Conservation (phyloP, 92 coral and sea anemone genomes). For the Pocillopora meandrina region DNA sequence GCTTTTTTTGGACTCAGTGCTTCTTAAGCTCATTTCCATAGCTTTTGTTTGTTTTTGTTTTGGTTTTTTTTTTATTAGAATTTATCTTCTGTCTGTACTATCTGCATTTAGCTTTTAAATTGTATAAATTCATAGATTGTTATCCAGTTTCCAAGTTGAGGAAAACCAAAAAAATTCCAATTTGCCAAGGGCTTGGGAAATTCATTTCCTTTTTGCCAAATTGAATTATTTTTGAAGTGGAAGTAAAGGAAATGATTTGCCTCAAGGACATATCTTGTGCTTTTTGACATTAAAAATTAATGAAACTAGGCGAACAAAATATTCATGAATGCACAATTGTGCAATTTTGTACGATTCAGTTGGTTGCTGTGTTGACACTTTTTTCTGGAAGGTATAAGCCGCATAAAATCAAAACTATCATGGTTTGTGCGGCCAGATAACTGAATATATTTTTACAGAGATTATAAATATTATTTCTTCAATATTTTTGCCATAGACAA, state of each 20-base stretch:
- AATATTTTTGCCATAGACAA: neutral
- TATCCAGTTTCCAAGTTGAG: neutral
- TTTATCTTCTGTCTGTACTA: too few relatives aligned
- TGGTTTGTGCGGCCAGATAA: neutral
- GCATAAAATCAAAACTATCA: neutral
- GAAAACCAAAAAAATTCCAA: neutral
- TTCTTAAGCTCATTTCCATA: too few relatives aligned
- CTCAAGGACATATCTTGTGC: neutral
- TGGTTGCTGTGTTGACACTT: slow-evolving; percentile 24
- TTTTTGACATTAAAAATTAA: slow-evolving; percentile 9
- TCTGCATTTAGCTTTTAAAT: too few relatives aligned
- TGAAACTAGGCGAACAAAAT: neutral
- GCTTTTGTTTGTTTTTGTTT: too few relatives aligned
- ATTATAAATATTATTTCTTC: neutral
- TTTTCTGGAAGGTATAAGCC: neutral
- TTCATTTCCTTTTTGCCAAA: slow-evolving; percentile 3
- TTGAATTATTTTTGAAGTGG: neutral
- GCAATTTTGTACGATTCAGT: neutral
- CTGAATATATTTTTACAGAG: neutral
- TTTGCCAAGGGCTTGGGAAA: neutral
- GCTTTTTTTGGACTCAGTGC: too few relatives aligned
- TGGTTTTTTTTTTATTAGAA: too few relatives aligned
- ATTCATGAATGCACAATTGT: neutral
- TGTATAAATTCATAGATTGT: too few relatives aligned
- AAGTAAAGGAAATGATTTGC: neutral